Percentiles rank a stretch among this genome's conserved stretches.
Conservation (phyloP, 2,888 invertebrate species). For the Sicus ferrugineus region DNA sequence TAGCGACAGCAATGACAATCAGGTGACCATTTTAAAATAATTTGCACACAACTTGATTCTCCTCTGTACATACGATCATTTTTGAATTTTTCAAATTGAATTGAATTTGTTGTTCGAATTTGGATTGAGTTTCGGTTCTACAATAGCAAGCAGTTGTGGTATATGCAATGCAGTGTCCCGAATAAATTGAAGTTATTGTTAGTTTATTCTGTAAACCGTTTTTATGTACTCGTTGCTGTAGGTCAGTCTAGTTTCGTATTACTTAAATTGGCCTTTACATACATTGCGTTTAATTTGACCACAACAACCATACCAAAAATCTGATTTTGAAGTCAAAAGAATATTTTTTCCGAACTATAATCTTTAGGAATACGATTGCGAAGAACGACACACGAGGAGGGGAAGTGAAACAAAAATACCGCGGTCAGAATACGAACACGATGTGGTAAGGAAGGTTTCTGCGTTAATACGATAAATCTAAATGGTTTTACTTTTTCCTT, state of each 20-base stretch:
- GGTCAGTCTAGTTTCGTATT: background rate
- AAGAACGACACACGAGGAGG: slow-evolving; percentile 64
- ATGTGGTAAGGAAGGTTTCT: slow-evolving; percentile 59
- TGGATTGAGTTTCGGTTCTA: background rate
- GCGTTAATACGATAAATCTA: slow-evolving; percentile 1
- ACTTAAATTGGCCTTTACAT: slow-evolving; percentile 12
- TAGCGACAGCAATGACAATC: slow-evolving; percentile 29
- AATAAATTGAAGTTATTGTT: background rate
- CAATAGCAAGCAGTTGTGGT: background rate
- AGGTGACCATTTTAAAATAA: slow-evolving; percentile 19
- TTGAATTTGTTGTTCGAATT: background rate
- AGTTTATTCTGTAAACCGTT: background rate
- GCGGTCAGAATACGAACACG: slow-evolving; percentile 63
- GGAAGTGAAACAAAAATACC: slow-evolving; percentile 64
- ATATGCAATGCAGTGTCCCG: background rate
- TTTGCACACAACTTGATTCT: background rate
- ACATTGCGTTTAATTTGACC: slow-evolving; percentile 1
- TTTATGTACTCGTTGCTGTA: slow-evolving; percentile 14
- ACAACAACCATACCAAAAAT: no score
- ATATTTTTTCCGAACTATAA: slow-evolving; percentile 11
- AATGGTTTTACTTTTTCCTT: background rate
- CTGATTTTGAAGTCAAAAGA: background rate
- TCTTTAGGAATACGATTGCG: slow-evolving; percentile 64
- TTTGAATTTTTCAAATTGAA: background rate
- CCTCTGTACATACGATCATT: background rate